These are phyloP conservation scores for Brenthis ino DNA, from an alignment of 2,888 invertebrate genomes.

Conservation along the genomic window DNA sequence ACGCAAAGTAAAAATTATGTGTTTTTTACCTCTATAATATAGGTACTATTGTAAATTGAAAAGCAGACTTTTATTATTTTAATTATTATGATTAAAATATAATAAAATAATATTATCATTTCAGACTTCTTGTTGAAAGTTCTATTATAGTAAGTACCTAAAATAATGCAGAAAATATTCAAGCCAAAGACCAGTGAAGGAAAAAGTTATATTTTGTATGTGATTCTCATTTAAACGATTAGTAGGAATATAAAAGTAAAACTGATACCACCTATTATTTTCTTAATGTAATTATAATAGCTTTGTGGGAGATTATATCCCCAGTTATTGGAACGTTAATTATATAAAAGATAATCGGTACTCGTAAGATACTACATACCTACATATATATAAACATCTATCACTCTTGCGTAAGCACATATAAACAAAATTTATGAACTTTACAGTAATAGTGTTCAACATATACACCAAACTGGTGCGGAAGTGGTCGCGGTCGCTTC, in stretches of 20 bases:
- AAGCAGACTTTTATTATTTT: no score
- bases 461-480: constrained; percentile 49
- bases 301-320: constrained; percentile 6
- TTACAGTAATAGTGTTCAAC: constrained; percentile 54
- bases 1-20: no score
- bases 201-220: no score
- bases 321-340: constrained; percentile 8
- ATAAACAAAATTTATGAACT: constrained; percentile 42
- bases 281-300: constrained; percentile 7
- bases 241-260: background rate
- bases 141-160: no score
- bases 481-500: constrained; percentile 50
- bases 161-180: no score
- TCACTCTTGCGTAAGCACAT: background rate
- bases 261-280: background rate
- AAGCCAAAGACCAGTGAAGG: no score
- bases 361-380: background rate
- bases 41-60: no score
- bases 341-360: constrained; percentile 5
- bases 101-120: no score
- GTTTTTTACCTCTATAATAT: no score
- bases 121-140: no score
- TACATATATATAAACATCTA: background rate
- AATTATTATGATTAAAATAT: no score
- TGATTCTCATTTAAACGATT: background rate